Evolutionary conservation across 2,888 invertebrate genomes (phyloP).

Genomic region (Kuschelorhynchus macadamiae): DNA sequence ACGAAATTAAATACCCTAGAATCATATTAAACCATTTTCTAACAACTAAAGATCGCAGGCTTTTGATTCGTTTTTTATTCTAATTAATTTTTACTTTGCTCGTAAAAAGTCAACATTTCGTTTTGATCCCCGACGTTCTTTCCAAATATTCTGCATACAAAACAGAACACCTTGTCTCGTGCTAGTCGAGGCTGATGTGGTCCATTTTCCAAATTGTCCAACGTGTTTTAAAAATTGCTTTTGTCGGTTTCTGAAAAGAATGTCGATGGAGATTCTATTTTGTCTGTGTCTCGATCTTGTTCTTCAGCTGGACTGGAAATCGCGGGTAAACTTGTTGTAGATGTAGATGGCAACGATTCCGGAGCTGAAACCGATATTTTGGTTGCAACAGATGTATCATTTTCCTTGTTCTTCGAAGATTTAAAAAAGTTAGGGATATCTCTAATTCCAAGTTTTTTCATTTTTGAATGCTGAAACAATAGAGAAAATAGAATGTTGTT

Average conservation of each 20-base stretch:
- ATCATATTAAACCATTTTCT: no score
- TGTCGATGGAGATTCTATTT: no score
- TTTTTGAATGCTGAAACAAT: neutral
- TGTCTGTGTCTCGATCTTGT: no score
- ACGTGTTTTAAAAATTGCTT: neutral
- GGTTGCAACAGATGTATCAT: neutral
- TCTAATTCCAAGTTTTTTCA: neutral
- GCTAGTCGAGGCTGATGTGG: slow-evolving; percentile 13
- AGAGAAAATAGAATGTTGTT: no score
- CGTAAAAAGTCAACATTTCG: no score
- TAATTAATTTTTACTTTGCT: no score
- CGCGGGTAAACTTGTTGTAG: no score
- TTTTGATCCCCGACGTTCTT: slow-evolving; percentile 14
- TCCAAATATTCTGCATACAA: slow-evolving; percentile 11
- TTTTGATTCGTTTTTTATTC: no score
- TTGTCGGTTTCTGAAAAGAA: no score
- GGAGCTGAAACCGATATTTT: neutral
- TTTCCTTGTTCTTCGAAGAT: neutral
- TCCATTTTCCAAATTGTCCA: neutral
- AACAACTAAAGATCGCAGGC: no score
- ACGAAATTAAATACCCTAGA: no score
- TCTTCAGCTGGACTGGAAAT: no score
- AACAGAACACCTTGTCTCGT: slow-evolving; percentile 20
- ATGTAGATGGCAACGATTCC: neutral
- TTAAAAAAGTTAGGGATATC: neutral